Percentiles rank a stretch among this genome's conserved stretches.
These are phyloP conservation scores for Drosophila affinis DNA, from an alignment of 2,888 invertebrate species.

Conservation along the genomic window DNA sequence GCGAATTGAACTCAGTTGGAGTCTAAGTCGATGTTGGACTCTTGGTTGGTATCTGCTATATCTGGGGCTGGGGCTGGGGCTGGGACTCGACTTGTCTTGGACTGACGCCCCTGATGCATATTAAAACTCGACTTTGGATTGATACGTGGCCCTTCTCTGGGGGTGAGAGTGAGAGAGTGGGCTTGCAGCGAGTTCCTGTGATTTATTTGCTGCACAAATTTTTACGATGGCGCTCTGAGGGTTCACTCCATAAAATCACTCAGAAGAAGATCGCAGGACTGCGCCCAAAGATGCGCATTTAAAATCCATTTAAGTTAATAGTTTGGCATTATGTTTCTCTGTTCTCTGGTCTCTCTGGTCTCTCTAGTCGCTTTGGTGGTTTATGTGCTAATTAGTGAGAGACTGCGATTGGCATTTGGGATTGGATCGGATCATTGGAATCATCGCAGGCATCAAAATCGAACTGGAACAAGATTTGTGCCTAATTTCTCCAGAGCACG, in stretches of 20 bases:
- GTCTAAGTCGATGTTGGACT: neutral
- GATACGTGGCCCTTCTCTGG: conserved; percentile 45
- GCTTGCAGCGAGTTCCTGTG: conserved; percentile 51
- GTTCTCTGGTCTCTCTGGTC: neutral
- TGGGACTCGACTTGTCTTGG: conserved; percentile 21
- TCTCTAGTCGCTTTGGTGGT: conserved; percentile 19
- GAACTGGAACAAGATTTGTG: conserved; percentile 62
- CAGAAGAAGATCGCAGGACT: conserved; percentile 21
- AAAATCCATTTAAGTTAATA: conserved; percentile 72
- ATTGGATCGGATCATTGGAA: conserved; percentile 18
- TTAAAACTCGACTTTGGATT: conserved; percentile 64
- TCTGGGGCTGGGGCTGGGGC: conserved; percentile 18
- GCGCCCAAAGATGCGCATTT: conserved; percentile 54
- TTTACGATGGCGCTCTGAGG: conserved; percentile 71
- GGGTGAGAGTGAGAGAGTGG: conserved; percentile 19
- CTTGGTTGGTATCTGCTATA: neutral
- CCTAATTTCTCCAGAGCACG: conserved; percentile 74
- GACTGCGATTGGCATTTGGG: conserved; percentile 29
- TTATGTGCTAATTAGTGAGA: conserved; percentile 71
- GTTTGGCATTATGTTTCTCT: conserved; percentile 58
- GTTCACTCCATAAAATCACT: conserved; percentile 46
- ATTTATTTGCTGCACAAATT: conserved; percentile 68
- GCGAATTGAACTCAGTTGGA: conserved; percentile 8
- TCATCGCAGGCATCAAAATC: conserved; percentile 51
- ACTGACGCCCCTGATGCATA: conserved; percentile 73